A percentile compares a stretch with the other conserved stretches of the same genome.
These are phyloP conservation scores for Verasper variegatus DNA, from an alignment of 2,113 vertebrate species.

Conservation along the genomic window DNA sequence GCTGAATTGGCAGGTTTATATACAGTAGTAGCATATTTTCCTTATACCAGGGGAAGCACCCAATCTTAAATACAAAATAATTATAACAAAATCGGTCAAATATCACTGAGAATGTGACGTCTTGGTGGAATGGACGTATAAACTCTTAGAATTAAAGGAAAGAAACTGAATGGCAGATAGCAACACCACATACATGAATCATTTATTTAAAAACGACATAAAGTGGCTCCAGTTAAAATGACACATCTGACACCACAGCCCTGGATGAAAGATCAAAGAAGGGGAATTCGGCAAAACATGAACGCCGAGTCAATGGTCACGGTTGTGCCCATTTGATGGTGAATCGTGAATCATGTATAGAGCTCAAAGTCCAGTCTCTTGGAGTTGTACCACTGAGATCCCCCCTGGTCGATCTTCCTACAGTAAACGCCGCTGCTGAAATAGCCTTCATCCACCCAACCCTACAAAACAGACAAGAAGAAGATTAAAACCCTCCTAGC, in stretches of 20 bases:
- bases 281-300: background rate
- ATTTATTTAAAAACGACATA: conserved; percentile 75
- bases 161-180: background rate
- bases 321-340: background rate
- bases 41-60: too few relatives aligned
- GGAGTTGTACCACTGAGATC: conserved; percentile 91
- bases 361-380: conserved; percentile 91
- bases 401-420: conserved; percentile 84
- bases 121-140: background rate
- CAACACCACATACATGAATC: conserved; percentile 21
- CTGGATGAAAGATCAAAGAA: background rate
- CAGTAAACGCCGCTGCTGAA: conserved; percentile 91
- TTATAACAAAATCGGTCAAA: too few relatives aligned
- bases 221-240: conserved; percentile 37
- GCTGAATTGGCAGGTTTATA: too few relatives aligned
- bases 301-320: background rate
- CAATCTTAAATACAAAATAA: too few relatives aligned
- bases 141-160: background rate
- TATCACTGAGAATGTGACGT: too few relatives aligned
- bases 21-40: too few relatives aligned
- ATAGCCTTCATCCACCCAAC: conserved; percentile 91
- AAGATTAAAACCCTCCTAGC: conserved; percentile 32
- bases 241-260: conserved; percentile 21
- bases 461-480: conserved; percentile 76
- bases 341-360: conserved; percentile 78